Base-by-base conservation (phyloP, 2,113 vertebrate species). In the Tetrao urogallus region DNA sequence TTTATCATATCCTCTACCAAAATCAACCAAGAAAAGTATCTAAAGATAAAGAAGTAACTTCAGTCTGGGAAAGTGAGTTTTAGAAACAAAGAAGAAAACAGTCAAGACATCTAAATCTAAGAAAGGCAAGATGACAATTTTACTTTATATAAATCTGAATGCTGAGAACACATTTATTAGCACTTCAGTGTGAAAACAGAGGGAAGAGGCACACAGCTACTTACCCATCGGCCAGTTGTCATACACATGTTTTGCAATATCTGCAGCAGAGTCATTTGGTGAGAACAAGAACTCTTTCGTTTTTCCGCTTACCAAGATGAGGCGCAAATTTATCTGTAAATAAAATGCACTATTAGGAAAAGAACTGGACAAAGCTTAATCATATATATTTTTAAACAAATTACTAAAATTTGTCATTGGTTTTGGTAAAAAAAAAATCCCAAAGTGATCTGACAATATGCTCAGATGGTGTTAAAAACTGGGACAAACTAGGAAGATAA, bases 191-290 rank as follows among this genome's bases (percentile, higher is more conserved):
- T 81, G 56, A 70, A 78, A 78, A 81, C 5, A 56, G 10, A 71
- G 34, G 43, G 32, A 87, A 58, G 79, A 88, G 47, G 63, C 78
- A 92, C 50, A 45, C 32, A 88, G 38, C 5, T 82, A 98, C 99
- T 98, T 94, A 99, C 99, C 99, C 99, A 99, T 99, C 4, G 99
- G 99, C 99, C 99, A 99, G 96, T 99, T 99, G 97, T 99, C 99
- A 88, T 99, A 99, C 72, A 99, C 99, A 5, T 99, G 99, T 95
- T 99, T 99, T 92, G 99, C 99, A 18, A 99, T 99, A 97, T 99
- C 99, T 78, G 99, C 98, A 60, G 99, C 99, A 2, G 99, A 99
- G 96, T 99, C 99, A 71, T 99, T 99, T 8, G 99, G 99, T 72
- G 99, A 99, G 97, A 99, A 99, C 27, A 99, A 98, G 97, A 99